A percentile compares a stretch with the other conserved stretches of the same genome.
These are phyloP conservation scores for Helleia helle DNA, from an alignment of 2,888 invertebrate species.

Conservation along the genomic window DNA sequence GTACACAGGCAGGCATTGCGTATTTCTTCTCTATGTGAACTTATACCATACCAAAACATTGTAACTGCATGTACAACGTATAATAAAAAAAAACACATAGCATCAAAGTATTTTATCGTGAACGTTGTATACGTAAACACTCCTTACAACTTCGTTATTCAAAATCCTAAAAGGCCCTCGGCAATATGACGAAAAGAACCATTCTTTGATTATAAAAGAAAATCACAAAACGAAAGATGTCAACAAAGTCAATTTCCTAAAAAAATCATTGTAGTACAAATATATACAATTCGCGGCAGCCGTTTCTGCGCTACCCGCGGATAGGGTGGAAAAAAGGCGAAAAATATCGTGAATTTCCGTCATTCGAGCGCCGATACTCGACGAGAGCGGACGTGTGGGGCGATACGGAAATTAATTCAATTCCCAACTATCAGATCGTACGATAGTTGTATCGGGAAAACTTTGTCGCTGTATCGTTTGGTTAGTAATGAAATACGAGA, in stretches of 20 bases:
- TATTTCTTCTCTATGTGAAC: too few species aligned
- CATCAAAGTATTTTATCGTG: too few species aligned
- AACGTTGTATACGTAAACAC: too few species aligned
- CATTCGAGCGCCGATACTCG: conserved; percentile 18
- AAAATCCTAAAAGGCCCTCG: too few species aligned
- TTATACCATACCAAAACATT: too few species aligned
- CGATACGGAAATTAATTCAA: conserved; percentile 19
- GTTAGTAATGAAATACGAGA: too few species aligned
- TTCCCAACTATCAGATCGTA: conserved; percentile 14
- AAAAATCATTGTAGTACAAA: background rate
- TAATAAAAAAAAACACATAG: too few species aligned
- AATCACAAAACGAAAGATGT: background rate
- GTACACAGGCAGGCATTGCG: too few species aligned
- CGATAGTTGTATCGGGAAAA: conserved; percentile 16
- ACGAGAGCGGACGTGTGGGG: conserved; percentile 16
- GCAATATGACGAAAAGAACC: too few species aligned
- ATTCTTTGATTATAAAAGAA: too few species aligned
- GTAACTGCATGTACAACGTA: too few species aligned
- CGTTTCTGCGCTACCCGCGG: background rate
- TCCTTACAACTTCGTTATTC: too few species aligned
- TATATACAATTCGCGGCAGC: background rate
- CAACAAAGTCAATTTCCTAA: conserved; percentile 1
- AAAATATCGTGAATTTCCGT: conserved; percentile 10
- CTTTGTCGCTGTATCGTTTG: background rate
- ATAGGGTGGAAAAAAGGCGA: conserved; percentile 1